Conservation (phyloP, 2,797 vertebrate species). For the Pipistrellus pygmaeus region DNA sequence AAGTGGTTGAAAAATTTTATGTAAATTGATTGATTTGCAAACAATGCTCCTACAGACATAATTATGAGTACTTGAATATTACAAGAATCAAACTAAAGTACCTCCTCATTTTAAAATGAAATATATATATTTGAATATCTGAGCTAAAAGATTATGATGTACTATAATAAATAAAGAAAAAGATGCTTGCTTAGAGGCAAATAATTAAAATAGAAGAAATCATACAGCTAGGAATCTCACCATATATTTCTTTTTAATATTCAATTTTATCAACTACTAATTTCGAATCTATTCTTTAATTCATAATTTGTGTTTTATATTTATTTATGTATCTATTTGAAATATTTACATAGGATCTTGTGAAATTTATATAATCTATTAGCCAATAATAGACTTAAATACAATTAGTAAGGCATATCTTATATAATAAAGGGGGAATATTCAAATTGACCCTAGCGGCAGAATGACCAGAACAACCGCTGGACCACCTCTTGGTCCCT, state of each 20-base stretch:
- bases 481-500: too few species aligned
- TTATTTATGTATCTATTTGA: not conserved
- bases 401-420: not conserved
- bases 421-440: too few species aligned
- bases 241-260: not conserved
- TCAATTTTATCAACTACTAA: slow-evolving; percentile 30
- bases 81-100: not conserved
- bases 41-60: not conserved
- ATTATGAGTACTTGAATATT: not conserved
- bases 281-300: not conserved
- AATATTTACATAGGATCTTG: not conserved
- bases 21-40: not conserved
- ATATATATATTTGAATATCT: not conserved
- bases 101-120: not conserved
- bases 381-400: not conserved
- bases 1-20: not conserved
- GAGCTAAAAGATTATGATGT: not conserved
- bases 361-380: not conserved
- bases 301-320: not conserved
- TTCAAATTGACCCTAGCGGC: too few species aligned
- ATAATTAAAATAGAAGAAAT: not conserved
- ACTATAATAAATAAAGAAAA: not conserved
- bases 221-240: not conserved
- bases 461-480: too few species aligned
- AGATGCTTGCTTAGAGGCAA: not conserved